Evolutionary conservation across 2,888 invertebrate genomes (phyloP), one percentile per base, ranked within the genome.

Genomic region (Lordiphosa fenestrarum): DNA sequence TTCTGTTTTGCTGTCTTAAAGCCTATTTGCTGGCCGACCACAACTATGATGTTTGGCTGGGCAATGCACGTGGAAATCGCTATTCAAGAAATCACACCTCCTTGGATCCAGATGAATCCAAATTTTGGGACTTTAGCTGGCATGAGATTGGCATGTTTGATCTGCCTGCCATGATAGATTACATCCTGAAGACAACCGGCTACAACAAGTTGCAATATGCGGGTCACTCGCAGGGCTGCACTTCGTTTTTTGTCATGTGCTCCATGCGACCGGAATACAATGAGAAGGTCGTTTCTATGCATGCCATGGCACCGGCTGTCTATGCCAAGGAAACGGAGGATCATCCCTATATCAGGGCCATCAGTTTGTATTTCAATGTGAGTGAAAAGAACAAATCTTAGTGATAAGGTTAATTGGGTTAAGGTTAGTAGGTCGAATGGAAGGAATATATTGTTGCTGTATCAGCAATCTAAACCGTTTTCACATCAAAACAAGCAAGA

Each of bases 61-160:
- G 90, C 2, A 89, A 89, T 70, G 86, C 88, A 2, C 84, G 89
- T 5, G 89, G 89, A 13, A 89, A 89, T 83, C 87, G 89, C 6
- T 89, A 89, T 53, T 89, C 89, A 1, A 84, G 88, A 21, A 88
- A 88, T 48, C 90, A 89, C 56, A 87, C 84, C 4, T 73, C 73
- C 2, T 70, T 87, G 13, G 87, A 87, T 73, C 88, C 89, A 12
- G 85, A 88, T 50, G 84, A 81, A n/a, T 72, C 76, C 9, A 85
- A 89, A n/a, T 94, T 91, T 85, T 94, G 94, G 94, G 86, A 91
- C 46, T 94, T 93, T 83, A 95, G 95, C 58, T 97, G 94, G 93
- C 95, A 97, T 85, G 95, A 98, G 88, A 95, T 97, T 86, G 97
- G 95, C 3, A 88, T 91, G 57, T 92, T 92, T 69, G 98, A 98